Evolutionary conservation across 2,888 invertebrate genomes (phyloP), one percentile per base, ranked within the genome.

Genomic region (Blomia tropicalis): DNA sequence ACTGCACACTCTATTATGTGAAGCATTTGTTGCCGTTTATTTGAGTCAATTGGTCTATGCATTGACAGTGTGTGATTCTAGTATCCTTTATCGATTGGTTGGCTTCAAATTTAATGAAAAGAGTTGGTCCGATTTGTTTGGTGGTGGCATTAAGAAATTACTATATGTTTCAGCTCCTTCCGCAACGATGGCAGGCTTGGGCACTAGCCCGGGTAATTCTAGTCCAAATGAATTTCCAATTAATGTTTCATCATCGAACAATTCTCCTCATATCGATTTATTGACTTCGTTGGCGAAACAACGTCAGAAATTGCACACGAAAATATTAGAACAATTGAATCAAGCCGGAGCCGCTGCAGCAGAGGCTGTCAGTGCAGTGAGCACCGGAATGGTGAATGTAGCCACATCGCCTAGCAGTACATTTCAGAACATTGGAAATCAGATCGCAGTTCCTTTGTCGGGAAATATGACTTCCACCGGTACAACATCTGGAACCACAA

Each of bases 11-110:
- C 77, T 99, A 11, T 78, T 99, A 23, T 85, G 88, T 62, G 96
- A 99, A 75, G 83, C 91, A 0, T 91, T 93, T 74, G 83, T 91
- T 23, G 87, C 92, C 0, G 89, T 95, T 4, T 95, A 86, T 74
- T 81, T 91, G 73, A 89, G 93, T 31, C 77, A 98, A 47, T 80
- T 96, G 66, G 84, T 92, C 65, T 93, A 95, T 76, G 92, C 92
- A 2, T 73, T 96, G 59, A 84, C 89, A 22, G 88, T 90, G 2
- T 86, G 91, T 70, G 96, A 98, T 76, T 86, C 92, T 65, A 87
- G 92, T 65, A 83, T 95, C 69, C 77, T 98, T 65, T 77, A 74
- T 68, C 70, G 77, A 41, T 65, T 72, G 44, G 66, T 71, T 51
- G 68, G 69, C 19, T 66, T 70, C 47, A 60, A 64, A 14, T 69